Base-by-base conservation (phyloP, 2,797 vertebrate species). In the Alcedo atthis region DNA sequence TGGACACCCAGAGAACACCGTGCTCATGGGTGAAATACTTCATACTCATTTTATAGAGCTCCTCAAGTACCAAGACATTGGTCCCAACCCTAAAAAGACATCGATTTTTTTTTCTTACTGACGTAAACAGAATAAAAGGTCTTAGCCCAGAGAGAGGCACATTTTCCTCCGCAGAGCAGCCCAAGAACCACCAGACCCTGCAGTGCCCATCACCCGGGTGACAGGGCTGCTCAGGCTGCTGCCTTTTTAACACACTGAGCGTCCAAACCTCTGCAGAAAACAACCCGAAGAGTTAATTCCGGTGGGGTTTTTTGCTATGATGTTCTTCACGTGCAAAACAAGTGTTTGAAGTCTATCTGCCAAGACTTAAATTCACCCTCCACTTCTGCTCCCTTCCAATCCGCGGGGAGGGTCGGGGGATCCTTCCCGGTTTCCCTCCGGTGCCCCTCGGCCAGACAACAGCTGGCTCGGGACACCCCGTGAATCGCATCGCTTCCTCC, bases 341-440 rank as follows among this genome's bases (percentile, higher is more conserved):
- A 22, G n/a, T 37, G 11, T 11, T 8, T 18, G 1, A 40, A 64
- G 30, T 4, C 14, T 7, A 42, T 9, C 63, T 30, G 46, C 4
- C 22, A 18, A 12, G 59, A 15, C 42, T 19, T n/a, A 25, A 8
- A 15, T 5, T 18, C 5, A 20, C 28, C 4, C 48, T 14, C 9
- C 40, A 14, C 74, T 43, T 4, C 5, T 13, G 4, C 7, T 43
- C 30, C 1, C n/a, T 12, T 1, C 30, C 32, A 11, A 3, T 1
- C 5, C 1, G 37, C 69, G 58, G 12, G 42, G 28, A 13, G 25
- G 55, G 6, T 15, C 6, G 61, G 17, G 11, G 37, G 43, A 42
- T 10, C 22, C 9, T 4, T 5, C 2, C 0, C 3, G 40, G 51
- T 8, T 42, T 12, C 43, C 22, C n/a, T 6, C 1, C 16, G 1